Evolutionary conservation across 2,113 vertebrate species (phyloP).

Genomic region (Bombycilla garrulus): DNA sequence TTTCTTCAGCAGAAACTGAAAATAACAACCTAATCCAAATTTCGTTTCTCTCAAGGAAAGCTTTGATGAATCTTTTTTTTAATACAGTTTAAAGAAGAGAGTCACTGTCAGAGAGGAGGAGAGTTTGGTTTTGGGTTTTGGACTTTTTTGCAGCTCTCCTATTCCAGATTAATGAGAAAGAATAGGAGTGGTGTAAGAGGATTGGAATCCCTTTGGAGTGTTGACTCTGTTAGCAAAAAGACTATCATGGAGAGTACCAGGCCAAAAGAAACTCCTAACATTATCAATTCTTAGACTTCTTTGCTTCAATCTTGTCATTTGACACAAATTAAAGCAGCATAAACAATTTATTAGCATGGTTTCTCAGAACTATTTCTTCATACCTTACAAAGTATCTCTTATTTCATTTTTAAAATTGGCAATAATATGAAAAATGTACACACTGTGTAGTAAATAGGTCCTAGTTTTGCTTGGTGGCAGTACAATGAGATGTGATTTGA

Average conservation of each 20-base stretch:
- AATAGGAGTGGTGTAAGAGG: neutral
- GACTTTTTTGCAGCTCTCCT: neutral
- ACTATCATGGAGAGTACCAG: neutral
- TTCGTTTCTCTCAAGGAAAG: neutral
- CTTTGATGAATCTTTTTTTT: neutral
- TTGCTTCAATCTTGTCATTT: neutral
- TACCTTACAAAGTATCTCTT: neutral
- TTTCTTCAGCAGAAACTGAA: neutral
- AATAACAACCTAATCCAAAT: neutral
- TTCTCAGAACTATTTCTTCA: neutral
- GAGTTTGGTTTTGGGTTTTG: neutral
- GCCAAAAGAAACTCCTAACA: neutral
- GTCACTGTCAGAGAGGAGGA: fast-evolving
- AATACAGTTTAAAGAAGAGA: neutral
- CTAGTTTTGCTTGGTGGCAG: neutral
- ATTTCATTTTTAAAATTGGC: neutral
- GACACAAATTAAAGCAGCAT: neutral
- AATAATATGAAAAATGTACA: neutral
- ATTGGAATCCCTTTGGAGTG: neutral
- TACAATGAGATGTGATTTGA: neutral
- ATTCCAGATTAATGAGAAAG: neutral
- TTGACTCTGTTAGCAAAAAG: neutral
- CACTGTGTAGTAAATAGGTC: neutral
- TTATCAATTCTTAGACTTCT: neutral
- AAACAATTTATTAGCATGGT: neutral